Evolutionary conservation across 1,140 invertebrate species (phyloP).

Genomic region (Tribolium madens): DNA sequence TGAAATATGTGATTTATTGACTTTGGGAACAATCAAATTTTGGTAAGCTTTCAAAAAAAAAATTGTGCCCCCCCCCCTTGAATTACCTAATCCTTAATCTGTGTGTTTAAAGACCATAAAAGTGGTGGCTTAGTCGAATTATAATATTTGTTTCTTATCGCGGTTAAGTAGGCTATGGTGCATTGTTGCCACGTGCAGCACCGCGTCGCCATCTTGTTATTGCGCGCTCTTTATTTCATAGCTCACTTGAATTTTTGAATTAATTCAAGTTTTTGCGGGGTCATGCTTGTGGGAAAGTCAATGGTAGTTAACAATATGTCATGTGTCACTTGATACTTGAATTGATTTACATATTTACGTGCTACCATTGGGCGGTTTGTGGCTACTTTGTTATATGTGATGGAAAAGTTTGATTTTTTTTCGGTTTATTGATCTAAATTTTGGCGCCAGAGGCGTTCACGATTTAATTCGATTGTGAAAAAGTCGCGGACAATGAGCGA

Average conservation of each 20-base stretch:
- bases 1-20: conserved; percentile 36
- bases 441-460: conserved; percentile 5
- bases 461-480: background rate
- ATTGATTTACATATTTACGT: conserved; percentile 50
- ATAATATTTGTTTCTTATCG: conserved; percentile 42
- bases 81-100: background rate
- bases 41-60: background rate
- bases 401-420: background rate
- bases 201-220: conserved; percentile 31
- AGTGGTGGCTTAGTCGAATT: conserved; percentile 6
- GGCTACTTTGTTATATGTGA: conserved; percentile 13
- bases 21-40: background rate
- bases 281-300: conserved; percentile 31
- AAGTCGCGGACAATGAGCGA: background rate
- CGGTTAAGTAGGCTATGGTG: conserved; percentile 38
- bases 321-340: conserved; percentile 49
- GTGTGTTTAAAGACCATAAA: conserved; percentile 1
- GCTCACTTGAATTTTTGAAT: conserved; percentile 26
- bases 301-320: conserved; percentile 49
- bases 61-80: background rate
- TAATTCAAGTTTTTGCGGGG: conserved; percentile 30
- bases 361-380: conserved; percentile 46
- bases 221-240: conserved; percentile 20
- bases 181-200: conserved; percentile 39
- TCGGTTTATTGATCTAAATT: conserved; percentile 16